phyloP scores from a whole-genome alignment of 2,888 invertebrate species.

The Diadromus collaris region DNA sequence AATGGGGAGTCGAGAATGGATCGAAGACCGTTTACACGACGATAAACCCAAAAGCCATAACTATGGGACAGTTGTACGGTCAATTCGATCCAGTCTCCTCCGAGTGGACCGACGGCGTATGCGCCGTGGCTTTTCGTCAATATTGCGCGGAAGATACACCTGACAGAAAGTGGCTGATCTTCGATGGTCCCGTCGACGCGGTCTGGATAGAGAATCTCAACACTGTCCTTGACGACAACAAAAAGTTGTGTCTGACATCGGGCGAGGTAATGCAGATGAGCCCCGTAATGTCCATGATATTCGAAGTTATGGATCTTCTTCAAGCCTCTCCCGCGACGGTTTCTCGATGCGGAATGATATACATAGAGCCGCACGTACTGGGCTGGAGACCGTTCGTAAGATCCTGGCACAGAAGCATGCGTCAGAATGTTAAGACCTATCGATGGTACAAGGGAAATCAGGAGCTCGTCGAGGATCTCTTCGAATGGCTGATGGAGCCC shows the following conservation, averaged over 20 bases:
- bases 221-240: slow-evolving; percentile 93
- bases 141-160: slow-evolving; percentile 88
- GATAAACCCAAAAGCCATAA: slow-evolving; percentile 96
- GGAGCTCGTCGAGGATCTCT: slow-evolving; percentile 83
- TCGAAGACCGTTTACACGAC: slow-evolving; percentile 88
- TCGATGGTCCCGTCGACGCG: slow-evolving; percentile 95
- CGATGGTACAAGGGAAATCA: slow-evolving; percentile 85
- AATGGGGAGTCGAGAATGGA: slow-evolving; percentile 82
- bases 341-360: slow-evolving; percentile 95
- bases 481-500: slow-evolving; percentile 92
- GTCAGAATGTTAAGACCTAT: slow-evolving; percentile 74
- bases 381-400: slow-evolving; percentile 91
- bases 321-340: slow-evolving; percentile 94
- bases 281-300: slow-evolving; percentile 91
- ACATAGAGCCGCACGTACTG: slow-evolving; percentile 91
- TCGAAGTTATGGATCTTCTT: slow-evolving; percentile 92
- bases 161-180: slow-evolving; percentile 94
- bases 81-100: slow-evolving; percentile 95
- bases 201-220: slow-evolving; percentile 97
- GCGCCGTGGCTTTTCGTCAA: slow-evolving; percentile 89
- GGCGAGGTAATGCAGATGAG: slow-evolving; percentile 94
- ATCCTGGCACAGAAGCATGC: slow-evolving; percentile 89
- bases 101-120: slow-evolving; percentile 95
- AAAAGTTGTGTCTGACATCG: slow-evolving; percentile 92
- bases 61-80: slow-evolving; percentile 96